Evolutionary conservation across 2,113 vertebrate species (phyloP).

Genomic region (Cyanistes caeruleus): DNA sequence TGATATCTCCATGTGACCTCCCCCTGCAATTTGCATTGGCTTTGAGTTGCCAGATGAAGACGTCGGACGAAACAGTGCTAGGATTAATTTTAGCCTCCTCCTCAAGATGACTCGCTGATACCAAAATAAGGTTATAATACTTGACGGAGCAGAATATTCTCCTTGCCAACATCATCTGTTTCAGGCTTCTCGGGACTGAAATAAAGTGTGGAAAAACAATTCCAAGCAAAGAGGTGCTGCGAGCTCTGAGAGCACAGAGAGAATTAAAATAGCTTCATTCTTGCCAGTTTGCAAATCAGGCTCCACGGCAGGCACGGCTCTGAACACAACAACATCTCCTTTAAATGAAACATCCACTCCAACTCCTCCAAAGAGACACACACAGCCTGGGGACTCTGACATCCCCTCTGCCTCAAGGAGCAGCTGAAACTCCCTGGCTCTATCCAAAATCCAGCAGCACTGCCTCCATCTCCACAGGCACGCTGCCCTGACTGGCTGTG

Average conservation of each 20-base stretch:
- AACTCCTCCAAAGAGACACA: background rate
- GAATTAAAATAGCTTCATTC: background rate
- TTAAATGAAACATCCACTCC: background rate
- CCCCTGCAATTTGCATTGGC: constrained; percentile 5
- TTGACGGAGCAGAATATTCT: constrained; percentile 5
- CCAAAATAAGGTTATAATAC: constrained; percentile 34
- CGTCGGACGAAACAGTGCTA: background rate
- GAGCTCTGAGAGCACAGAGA: background rate
- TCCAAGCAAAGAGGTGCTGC: background rate
- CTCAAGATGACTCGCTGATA: constrained; percentile 3
- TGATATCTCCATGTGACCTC: constrained; percentile 25
- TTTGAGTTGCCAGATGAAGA: constrained; percentile 7
- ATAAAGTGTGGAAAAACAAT: constrained; percentile 1
- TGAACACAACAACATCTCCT: background rate
- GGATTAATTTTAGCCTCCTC: constrained; percentile 47
- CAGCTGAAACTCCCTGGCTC: no score
- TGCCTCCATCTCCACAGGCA: background rate
- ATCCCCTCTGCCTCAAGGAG: no score
- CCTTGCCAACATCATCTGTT: background rate
- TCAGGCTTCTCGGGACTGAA: constrained; percentile 16
- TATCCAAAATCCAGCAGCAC: background rate
- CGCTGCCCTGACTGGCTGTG: background rate
- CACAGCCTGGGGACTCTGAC: background rate
- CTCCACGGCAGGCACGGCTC: background rate
- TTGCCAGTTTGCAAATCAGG: background rate